A percentile compares a stretch with the other conserved stretches of the same genome.
phyloP scores from a whole-genome alignment of 2,113 vertebrate genomes.

The Osmerus eperlanus region DNA sequence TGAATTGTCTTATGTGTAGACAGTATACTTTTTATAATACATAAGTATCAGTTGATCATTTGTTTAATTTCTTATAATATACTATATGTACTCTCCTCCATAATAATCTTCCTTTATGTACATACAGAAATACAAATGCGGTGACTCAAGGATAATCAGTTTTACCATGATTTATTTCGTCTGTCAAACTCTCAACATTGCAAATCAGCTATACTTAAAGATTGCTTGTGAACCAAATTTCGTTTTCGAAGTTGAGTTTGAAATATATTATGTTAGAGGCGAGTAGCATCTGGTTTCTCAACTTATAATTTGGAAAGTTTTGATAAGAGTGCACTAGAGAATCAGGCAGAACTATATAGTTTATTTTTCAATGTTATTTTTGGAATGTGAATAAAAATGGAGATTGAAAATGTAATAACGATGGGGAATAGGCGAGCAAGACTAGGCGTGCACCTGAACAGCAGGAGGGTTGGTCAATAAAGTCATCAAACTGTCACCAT shows the following conservation, averaged over 20 bases:
- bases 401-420: slow-evolving; percentile 46
- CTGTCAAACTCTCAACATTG: slow-evolving; percentile 41
- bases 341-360: background rate
- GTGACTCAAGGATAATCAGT: slow-evolving; percentile 10
- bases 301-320: slow-evolving; percentile 48
- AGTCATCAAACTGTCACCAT: background rate
- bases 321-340: slow-evolving; percentile 19
- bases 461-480: slow-evolving; percentile 28
- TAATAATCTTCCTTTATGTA: background rate
- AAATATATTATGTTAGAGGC: slow-evolving; percentile 29
- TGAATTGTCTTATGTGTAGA: too few relatives aligned
- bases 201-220: slow-evolving; percentile 30
- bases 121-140: background rate
- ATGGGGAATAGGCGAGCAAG: slow-evolving; percentile 11
- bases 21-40: background rate
- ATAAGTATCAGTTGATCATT: background rate
- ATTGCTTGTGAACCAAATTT: slow-evolving; percentile 47
- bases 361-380: slow-evolving; percentile 22
- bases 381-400: slow-evolving; percentile 16
- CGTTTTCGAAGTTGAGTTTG: slow-evolving; percentile 35
- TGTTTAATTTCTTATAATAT: background rate
- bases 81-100: too few relatives aligned
- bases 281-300: slow-evolving; percentile 43
- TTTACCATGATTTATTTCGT: slow-evolving; percentile 43
- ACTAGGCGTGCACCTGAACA: slow-evolving; percentile 18